Base-by-base conservation (phyloP, 2,888 invertebrate genomes). In the Microdon myrmicae region DNA sequence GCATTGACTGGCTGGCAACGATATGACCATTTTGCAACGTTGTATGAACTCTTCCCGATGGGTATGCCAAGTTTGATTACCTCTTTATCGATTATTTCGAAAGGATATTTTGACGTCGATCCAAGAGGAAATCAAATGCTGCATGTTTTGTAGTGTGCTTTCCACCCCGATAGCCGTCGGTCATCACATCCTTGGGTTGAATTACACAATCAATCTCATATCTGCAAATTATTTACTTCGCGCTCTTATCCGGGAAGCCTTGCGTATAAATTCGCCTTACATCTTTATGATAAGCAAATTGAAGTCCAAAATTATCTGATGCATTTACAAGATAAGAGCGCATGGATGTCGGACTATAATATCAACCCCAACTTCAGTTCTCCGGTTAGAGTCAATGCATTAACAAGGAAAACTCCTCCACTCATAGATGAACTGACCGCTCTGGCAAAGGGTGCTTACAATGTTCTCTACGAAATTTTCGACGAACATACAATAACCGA, bases 341-440 rank as follows among this genome's bases (percentile, higher is more conserved):
- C 87, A 19, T 90, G 89, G 89, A 82, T 90, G 82, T 87, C 88
- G 13, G 82, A 84, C 19, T 90, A 88, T 74, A 88, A 88, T 73
- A 81, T 87, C 3, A 79, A 84, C n/a, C 84, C 85, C 69, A 86
- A 87, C 72, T 89, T 87, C 72, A 85, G 87, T 64, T 85, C 87
- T 43, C 87, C 88, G 0, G 74, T 85, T 47, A 82, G 89, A 34
- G 82, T 90, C 1, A 86, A 85, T 31, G 86, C 88, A 67, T 73
- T 86, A 41, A 84, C 84, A 43, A 74, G 76, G 14, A 85, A 84
- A 68, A 81, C 84, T 68, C 79, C 85, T 35, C 76, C 84, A 68
- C 75, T 88, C 61, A 83, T 85, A 71, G 82, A 87, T 74, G 81
- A 86, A 71, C 70, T 85, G 54, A 74, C 83, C 17, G 76, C 79